phyloP scores from a whole-genome alignment of 2,797 vertebrate genomes.

The Rhodeus uyekii region DNA sequence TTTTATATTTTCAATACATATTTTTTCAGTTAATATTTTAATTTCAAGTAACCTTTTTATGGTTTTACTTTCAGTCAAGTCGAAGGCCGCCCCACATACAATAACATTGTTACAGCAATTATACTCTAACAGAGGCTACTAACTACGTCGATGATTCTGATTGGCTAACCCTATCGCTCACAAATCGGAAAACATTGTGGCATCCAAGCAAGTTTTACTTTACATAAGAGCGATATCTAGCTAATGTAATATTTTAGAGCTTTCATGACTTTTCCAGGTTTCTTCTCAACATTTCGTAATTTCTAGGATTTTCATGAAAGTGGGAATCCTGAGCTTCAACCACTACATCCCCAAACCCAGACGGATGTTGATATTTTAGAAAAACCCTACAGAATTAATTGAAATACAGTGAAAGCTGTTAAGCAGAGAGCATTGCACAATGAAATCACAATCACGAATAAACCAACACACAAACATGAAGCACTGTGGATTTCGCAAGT shows the following conservation, averaged over 20 bases:
- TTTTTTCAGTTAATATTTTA: background rate
- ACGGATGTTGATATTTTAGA: no score
- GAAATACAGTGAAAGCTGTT: background rate
- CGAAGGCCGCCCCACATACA: no score
- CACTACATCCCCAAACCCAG: background rate
- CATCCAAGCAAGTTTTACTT: background rate
- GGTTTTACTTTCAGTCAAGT: no score
- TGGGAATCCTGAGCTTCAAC: background rate
- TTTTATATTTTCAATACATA: no score
- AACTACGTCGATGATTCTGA: no score
- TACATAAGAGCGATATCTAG: background rate
- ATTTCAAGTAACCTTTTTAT: background rate
- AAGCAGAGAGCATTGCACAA: no score
- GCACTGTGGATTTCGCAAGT: background rate
- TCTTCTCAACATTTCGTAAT: no score
- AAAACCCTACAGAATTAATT: background rate
- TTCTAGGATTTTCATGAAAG: background rate
- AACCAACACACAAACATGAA: background rate
- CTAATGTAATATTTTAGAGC: background rate
- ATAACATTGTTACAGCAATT: no score
- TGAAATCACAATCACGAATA: background rate
- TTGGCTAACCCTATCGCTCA: no score
- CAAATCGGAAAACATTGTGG: background rate
- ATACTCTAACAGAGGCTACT: no score
- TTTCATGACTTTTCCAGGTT: background rate